Percentiles rank a stretch among this genome's conserved stretches.
These are phyloP conservation scores for Petaurus breviceps DNA, from an alignment of 2,113 vertebrate species.

Conservation along the genomic window DNA sequence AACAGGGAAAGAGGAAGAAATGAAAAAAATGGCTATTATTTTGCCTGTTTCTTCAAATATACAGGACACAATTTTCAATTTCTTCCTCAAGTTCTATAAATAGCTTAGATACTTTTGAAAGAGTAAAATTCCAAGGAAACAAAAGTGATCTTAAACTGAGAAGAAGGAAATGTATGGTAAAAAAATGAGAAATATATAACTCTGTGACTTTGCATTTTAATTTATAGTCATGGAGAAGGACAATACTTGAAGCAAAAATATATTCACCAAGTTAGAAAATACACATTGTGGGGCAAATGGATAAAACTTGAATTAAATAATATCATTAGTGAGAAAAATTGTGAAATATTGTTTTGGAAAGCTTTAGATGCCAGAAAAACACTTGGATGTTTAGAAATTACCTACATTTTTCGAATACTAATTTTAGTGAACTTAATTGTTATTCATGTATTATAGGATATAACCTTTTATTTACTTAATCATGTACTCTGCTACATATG, in stretches of 20 bases:
- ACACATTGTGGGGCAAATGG: background rate
- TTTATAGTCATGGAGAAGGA: background rate
- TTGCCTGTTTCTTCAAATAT: background rate
- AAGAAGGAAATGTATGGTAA: background rate
- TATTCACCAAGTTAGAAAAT: background rate
- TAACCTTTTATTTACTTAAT: background rate
- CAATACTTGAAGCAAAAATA: background rate
- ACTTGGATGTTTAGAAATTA: background rate
- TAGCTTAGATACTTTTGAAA: background rate
- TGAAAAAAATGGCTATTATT: background rate
- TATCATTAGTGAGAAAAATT: background rate
- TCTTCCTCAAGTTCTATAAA: background rate
- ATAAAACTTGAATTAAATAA: background rate
- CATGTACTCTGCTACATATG: background rate
- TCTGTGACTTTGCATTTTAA: background rate
- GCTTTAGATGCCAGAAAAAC: background rate
- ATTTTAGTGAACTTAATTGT: background rate
- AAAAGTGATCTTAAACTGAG: background rate
- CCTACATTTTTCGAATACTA: background rate
- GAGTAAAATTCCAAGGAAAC: background rate
- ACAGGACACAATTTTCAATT: background rate
- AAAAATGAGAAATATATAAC: background rate
- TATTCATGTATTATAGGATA: background rate
- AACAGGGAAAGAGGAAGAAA: background rate
- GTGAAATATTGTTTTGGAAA: background rate